These are phyloP conservation scores for Zoanthus sociatus DNA, from an alignment of 92 coral and sea anemone species.

Conservation along the genomic window DNA sequence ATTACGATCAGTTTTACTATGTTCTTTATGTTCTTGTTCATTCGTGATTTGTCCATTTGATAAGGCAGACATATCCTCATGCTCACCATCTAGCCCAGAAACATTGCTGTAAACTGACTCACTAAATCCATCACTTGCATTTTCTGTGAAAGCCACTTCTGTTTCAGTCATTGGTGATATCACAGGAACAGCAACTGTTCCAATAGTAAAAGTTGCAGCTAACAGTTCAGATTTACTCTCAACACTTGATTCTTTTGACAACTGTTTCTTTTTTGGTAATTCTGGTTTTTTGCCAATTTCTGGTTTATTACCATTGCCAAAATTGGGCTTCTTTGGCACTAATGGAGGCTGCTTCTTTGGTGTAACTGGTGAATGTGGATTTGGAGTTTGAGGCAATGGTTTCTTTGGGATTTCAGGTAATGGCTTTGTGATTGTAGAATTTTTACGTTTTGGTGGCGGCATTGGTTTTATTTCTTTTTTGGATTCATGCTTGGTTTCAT, in stretches of 20 bases:
- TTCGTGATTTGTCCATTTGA: neutral
- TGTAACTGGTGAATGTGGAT: neutral
- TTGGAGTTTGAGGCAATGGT: conserved; percentile 9
- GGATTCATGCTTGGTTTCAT: neutral
- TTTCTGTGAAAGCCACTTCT: neutral
- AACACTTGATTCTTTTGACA: neutral
- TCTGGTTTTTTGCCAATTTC: conserved; percentile 7
- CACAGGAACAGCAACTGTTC: conserved; percentile 2
- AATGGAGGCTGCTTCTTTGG: neutral
- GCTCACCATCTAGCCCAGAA: neutral
- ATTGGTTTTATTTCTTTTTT: neutral
- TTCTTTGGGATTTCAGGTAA: conserved; percentile 29
- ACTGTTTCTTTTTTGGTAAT: conserved; percentile 11
- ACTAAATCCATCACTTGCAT: neutral
- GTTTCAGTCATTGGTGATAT: neutral
- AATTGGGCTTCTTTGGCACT: conserved; percentile 1
- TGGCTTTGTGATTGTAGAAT: conserved; percentile 4
- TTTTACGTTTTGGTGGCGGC: conserved; percentile 13
- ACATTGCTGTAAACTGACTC: neutral
- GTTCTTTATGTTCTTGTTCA: neutral
- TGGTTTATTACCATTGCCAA: neutral
- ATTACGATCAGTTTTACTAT: neutral
- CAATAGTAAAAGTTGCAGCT: conserved; percentile 45
- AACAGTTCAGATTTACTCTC: conserved; percentile 60
- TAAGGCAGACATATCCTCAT: too few relatives aligned